phyloP scores from a whole-genome alignment of 2,888 invertebrate species.

The Volucella zonaria region DNA sequence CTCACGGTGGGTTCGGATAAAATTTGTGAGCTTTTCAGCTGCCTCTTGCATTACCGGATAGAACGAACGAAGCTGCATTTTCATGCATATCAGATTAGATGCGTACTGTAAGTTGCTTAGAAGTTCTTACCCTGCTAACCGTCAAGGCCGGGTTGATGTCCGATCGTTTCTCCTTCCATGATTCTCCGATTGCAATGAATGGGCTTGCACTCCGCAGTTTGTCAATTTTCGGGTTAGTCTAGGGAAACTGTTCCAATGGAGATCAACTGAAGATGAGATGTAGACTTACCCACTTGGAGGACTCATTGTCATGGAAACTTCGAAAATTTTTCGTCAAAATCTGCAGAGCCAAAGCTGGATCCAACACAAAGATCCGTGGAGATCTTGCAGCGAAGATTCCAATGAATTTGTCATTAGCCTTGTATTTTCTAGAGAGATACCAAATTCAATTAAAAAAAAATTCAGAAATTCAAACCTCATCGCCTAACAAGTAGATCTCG shows the following conservation, averaged over 20 bases:
- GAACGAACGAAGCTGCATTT: conserved; percentile 80
- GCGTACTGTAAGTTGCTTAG: background rate
- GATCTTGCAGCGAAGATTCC: conserved; percentile 79
- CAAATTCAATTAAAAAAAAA: background rate
- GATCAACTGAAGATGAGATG: background rate
- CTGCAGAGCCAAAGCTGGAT: conserved; percentile 78
- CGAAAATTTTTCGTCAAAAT: conserved; percentile 75
- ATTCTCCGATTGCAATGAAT: conserved; percentile 82
- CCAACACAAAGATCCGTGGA: conserved; percentile 80
- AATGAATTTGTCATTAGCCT: conserved; percentile 76
- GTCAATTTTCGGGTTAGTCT: conserved; percentile 74
- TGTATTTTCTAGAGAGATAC: conserved; percentile 75
- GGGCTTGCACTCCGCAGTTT: conserved; percentile 79
- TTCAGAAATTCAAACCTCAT: background rate
- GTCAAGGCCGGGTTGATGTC: conserved; percentile 83
- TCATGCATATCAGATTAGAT: background rate
- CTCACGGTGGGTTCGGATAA: conserved; percentile 77
- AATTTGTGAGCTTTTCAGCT: conserved; percentile 80
- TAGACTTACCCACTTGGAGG: conserved; percentile 75
- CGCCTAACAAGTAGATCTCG: conserved; percentile 80
- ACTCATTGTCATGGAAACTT: conserved; percentile 76
- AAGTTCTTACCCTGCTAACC: conserved; percentile 80
- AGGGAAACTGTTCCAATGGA: background rate
- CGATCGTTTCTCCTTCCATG: conserved; percentile 83
- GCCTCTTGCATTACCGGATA: conserved; percentile 82